Evolutionary conservation across 2,888 invertebrate species (phyloP), one percentile per base, ranked within the genome.

Genomic region (Synergus itoensis): DNA sequence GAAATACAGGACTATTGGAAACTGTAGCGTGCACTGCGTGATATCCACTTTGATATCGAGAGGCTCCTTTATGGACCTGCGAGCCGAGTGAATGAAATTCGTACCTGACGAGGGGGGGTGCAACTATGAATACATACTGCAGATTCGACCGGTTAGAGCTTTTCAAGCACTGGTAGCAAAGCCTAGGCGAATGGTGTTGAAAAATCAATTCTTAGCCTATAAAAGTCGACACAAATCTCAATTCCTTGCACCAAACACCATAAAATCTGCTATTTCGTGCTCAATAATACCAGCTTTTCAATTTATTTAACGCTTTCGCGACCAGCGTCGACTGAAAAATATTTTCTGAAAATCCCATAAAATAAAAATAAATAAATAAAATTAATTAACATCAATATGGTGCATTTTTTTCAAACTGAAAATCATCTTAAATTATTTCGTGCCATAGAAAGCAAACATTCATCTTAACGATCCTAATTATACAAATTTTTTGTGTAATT

Each of bases 21-120:
- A 41, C 41, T 43, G 65, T 65, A 65, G 41, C 65, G 41, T 65
- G 40, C 41, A 41, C n/a, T 65, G 65, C 65, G 41, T 41, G 41
- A 65, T 65, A 65, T 65, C 11, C 65, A 40, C 65, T 41, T 43
- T 65, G 41, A 41, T 40, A 41, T 65, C 41, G 40, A 64, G 64
- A 64, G 64, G 16, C 16, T n/a, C 40, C 65, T 65, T 65, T 65
- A 65, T 65, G 65, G 65, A 43, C 41, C 40, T 65, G 41, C 41
- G 40, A 65, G 41, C 18, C n/a, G n/a, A 41, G n/a, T 65, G 65
- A 65, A 65, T 65, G n/a, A 41, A 65, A 65, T 65, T 43, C 41
- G 65, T 65, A 65, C 40, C 41, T 65, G 65, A 11, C 41, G 41
- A 65, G 28, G 14, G 64, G 64, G 28, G 62, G 21, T 28, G 21